These are phyloP conservation scores for Catamblyrhynchus diadema DNA, from an alignment of 2,797 vertebrate species.

Conservation along the genomic window DNA sequence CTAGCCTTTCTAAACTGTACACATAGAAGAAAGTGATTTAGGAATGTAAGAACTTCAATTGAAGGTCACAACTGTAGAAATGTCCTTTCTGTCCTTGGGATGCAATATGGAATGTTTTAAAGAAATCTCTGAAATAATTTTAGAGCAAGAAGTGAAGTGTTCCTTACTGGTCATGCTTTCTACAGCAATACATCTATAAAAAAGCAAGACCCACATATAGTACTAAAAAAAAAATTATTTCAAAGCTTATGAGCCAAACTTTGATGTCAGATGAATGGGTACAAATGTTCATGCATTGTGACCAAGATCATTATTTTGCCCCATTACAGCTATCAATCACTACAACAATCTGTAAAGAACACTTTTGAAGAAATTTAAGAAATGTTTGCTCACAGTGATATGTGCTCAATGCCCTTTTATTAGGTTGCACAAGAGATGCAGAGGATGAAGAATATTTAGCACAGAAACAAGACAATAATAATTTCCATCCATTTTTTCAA, in stretches of 20 bases:
- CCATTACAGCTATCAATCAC: neutral
- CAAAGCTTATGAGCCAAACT: neutral
- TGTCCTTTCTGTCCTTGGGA: neutral
- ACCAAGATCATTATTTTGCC: neutral
- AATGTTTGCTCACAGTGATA: neutral
- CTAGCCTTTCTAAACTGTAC: neutral
- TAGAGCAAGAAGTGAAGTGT: neutral
- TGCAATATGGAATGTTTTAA: neutral
- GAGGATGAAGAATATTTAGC: neutral
- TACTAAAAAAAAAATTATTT: neutral
- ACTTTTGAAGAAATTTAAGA: neutral
- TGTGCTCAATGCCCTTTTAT: neutral
- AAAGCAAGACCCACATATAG: neutral
- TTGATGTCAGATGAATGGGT: neutral
- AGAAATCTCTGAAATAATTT: neutral
- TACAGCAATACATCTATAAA: neutral
- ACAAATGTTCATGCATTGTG: neutral
- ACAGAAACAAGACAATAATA: conserved; percentile 1
- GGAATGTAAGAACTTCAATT: neutral
- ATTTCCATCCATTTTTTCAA: conserved; percentile 14
- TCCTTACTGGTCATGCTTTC: neutral
- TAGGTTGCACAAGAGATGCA: neutral
- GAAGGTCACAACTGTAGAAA: neutral
- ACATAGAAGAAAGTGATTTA: neutral
- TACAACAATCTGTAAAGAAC: neutral